Evolutionary conservation across 1,140 invertebrate species (phyloP).

Genomic region (Spodoptera litura): DNA sequence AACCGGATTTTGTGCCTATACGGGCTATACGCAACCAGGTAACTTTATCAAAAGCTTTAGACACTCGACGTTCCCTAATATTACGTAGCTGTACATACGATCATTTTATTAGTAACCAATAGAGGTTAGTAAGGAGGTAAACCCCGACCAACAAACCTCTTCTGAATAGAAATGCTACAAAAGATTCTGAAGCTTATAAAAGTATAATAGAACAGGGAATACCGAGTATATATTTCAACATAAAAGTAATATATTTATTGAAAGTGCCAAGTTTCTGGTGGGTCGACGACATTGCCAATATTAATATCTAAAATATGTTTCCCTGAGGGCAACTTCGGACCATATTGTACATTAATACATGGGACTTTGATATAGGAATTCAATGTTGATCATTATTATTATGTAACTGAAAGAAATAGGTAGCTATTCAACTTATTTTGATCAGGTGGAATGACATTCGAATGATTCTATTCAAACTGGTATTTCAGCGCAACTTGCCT

Average conservation of each 20-base stretch:
- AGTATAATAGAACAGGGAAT: conserved; percentile 11
- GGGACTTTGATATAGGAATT: too few species aligned
- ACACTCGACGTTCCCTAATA: background rate
- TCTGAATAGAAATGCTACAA: background rate
- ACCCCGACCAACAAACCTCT: background rate
- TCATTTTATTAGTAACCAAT: background rate
- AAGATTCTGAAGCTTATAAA: conserved; percentile 3
- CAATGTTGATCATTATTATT: too few species aligned
- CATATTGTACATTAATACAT: background rate
- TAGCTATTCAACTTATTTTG: conserved; percentile 2
- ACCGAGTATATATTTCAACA: conserved; percentile 11
- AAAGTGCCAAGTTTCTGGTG: conserved; percentile 21
- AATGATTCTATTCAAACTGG: background rate
- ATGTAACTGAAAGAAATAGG: background rate
- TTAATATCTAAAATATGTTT: conserved; percentile 23
- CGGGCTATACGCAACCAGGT: background rate
- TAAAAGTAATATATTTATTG: conserved; percentile 17
- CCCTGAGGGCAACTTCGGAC: conserved; percentile 6
- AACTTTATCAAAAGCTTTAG: background rate
- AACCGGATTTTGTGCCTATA: too few species aligned
- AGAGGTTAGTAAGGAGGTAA: background rate
- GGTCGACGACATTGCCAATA: conserved; percentile 21
- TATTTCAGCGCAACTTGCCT: background rate
- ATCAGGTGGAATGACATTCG: background rate
- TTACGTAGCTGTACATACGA: too few species aligned